phyloP scores from a whole-genome alignment of 1,140 invertebrate species.

The Drosophila sproati region DNA sequence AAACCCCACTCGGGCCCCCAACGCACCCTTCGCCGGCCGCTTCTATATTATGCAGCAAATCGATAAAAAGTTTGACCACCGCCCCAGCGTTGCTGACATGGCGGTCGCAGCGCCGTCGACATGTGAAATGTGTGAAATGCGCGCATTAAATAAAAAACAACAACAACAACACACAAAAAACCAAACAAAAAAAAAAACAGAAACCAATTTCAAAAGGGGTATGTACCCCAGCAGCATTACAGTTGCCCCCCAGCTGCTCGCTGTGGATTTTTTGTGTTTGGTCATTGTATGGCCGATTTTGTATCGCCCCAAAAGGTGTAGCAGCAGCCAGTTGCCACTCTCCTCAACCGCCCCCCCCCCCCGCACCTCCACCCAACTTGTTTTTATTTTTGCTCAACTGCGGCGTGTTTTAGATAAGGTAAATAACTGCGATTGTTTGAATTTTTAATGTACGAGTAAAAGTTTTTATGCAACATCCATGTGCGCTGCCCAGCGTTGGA shows the following conservation, averaged over 20 bases:
- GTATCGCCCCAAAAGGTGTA: slow-evolving; percentile 32
- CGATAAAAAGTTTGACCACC: slow-evolving; percentile 74
- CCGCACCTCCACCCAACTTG: not conserved
- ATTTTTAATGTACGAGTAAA: slow-evolving; percentile 65
- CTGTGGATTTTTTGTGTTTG: slow-evolving; percentile 2
- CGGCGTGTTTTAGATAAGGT: slow-evolving; percentile 76
- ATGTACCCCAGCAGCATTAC: slow-evolving; percentile 6
- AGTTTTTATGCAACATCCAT: slow-evolving; percentile 56
- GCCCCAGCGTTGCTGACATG: slow-evolving; percentile 16
- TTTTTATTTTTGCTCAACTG: slow-evolving; percentile 11
- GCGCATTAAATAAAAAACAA: slow-evolving; percentile 78
- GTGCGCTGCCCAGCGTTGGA: slow-evolving; percentile 12
- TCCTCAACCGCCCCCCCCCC: not conserved
- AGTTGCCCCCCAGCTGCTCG: not conserved
- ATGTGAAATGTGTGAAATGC: slow-evolving; percentile 78
- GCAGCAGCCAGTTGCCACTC: not conserved
- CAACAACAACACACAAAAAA: slow-evolving; percentile 36
- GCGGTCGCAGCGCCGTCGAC: slow-evolving; percentile 50
- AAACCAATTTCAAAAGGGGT: slow-evolving; percentile 30
- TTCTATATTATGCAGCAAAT: slow-evolving; percentile 67
- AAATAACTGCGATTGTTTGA: slow-evolving; percentile 76
- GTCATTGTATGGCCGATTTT: slow-evolving; percentile 55
- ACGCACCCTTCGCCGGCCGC: slow-evolving; percentile 10
- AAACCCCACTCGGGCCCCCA: not conserved
- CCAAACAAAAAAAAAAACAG: slow-evolving; percentile 3